Evolutionary conservation across 2,888 invertebrate species (phyloP), one percentile per base, ranked within the genome.

Genomic region (Periphyllus acericola): DNA sequence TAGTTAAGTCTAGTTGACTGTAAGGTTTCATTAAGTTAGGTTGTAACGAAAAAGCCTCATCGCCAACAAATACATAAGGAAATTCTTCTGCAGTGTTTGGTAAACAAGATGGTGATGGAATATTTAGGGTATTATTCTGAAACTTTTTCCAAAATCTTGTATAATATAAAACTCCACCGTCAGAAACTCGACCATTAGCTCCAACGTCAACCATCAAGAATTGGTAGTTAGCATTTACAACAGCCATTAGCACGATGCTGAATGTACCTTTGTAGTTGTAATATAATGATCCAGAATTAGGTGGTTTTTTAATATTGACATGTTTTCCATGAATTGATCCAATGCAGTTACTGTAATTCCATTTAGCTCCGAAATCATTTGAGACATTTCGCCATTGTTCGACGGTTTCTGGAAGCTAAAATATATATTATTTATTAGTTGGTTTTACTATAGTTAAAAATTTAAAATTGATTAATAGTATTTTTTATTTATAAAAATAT

Each of bases 251-350:
- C 25, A 91, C 90, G 66, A 91, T 90, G 84, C 90, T 91, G 86
- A 90, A 89, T 55, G 52, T 84, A 74, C 89, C 81, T 82, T 90
- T 90, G n/a, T 91, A 91, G 76, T 91, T 91, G 89, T 90, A 90
- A 89, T 90, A 91, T 66, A 89, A 83, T 60, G 90, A 90, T 17
- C 90, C 91, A 40, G 89, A 90, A 71, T 90, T 89, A 14, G 74
- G 55, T 29, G 91, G 91, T 40, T 89, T 89, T 89, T 90, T 89
- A 60, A 91, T 90, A 46, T 83, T 82, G n/a, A 91, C 89, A 87
- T 91, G 91, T 88, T 91, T 90, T 5, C n/a, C 91, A 89, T 91
- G 91, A 9, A 91, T 89, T 34, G 90, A 89, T 0, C 91, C 91
- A 60, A 90, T 86, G 82, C 90, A 90, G 89, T 90, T 90, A 25